Conservation (phyloP, 2,888 invertebrate genomes). For the Oligia fasciuncula region DNA sequence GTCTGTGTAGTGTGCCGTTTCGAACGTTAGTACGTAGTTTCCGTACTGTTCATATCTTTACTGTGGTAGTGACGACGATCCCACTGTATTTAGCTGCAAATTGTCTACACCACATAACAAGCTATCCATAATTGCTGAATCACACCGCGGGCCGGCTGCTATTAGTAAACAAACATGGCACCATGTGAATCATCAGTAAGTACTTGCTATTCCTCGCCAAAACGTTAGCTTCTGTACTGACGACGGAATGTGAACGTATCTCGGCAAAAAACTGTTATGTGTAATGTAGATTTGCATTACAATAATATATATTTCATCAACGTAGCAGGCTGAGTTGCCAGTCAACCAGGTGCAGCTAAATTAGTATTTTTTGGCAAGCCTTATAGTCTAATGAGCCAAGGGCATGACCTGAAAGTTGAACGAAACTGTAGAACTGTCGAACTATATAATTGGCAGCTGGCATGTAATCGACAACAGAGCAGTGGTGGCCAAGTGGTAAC, state of each 20-base stretch:
- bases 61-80: conserved; percentile 1
- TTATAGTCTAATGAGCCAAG: conserved; percentile 46
- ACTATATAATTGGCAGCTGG: conserved; percentile 46
- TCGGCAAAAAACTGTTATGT: conserved; percentile 18
- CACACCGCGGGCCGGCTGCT: conserved; percentile 63
- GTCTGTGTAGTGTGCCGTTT: too few species aligned
- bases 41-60: too few species aligned
- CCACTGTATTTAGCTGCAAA: conserved; percentile 36
- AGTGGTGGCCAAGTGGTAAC: too few species aligned
- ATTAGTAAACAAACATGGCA: conserved; percentile 75
- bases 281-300: conserved; percentile 22
- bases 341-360: conserved; percentile 35
- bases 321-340: conserved; percentile 24
- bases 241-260: conserved; percentile 24
- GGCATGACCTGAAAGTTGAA: conserved; percentile 54
- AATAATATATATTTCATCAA: conserved; percentile 30
- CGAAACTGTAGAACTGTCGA: conserved; percentile 41
- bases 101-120: conserved; percentile 34
- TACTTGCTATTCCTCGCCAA: conserved; percentile 38
- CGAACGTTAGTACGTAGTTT: too few species aligned
- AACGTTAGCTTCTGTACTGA: conserved; percentile 19
- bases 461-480: too few species aligned
- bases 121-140: conserved; percentile 67
- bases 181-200: conserved; percentile 71
- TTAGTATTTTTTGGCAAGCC: conserved; percentile 48